Base-by-base conservation (phyloP, 2,888 invertebrate species). In the Papilio protenor region DNA sequence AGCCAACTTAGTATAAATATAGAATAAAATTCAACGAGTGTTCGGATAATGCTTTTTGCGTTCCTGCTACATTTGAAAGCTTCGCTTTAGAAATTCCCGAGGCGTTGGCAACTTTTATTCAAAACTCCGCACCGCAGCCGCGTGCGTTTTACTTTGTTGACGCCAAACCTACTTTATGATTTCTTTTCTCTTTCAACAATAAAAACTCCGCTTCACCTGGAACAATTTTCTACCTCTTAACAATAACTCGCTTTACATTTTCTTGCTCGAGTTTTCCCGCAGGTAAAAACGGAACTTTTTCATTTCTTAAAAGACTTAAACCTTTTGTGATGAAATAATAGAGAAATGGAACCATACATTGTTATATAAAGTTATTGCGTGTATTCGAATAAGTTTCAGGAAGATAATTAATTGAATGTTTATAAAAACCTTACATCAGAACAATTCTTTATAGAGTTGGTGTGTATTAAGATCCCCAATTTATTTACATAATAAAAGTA, bases 131-230 rank as follows among this genome's bases (percentile, higher is more conserved):
- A 52, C 77, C 59, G 23, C 27, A 59, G 11, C 10, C n/a, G 71
- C 21, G 49, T 61, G 52, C 74, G 59, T 75, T 66, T 77, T n/a
- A 59, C n/a, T 61, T 61, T 59, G 74, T 75, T 66, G 66, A 73
- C 23, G 77, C 59, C 57, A 74, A 77, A 74, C 74, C 77, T 77
- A 77, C 74, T 75, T 77, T 77, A 52, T 71, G 61, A 71, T 74
- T 77, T 74, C 57, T 40, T 74, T 69, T 70, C 74, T 55, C 10
- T 40, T 21, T 69, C 40, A 70, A 71, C 75, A 74, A 74, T 70
- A 74, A 77, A 74, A 70, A 40, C 47, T 14, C 71, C 57, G 59
- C 76, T 71, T 61, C 21, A 40, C 64, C 21, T 27, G 57, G 61
- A 52, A 61, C 45, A 45, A 77, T 52, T 77, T 18, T 64, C 70